Evolutionary conservation across 2,888 invertebrate genomes (phyloP).

Genomic region (Yponomeuta cagnagella): DNA sequence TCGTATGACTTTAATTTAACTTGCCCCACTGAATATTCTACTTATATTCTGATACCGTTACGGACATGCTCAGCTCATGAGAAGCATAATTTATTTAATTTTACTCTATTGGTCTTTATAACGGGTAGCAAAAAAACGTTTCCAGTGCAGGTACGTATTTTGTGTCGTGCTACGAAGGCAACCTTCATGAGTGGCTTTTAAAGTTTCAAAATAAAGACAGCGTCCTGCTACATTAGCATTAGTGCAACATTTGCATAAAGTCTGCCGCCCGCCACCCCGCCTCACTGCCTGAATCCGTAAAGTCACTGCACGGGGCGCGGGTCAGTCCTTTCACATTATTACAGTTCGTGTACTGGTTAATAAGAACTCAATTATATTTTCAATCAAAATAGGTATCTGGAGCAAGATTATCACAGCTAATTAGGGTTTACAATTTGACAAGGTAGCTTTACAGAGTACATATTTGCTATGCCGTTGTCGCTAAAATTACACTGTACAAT

Average conservation of each 20-base stretch:
- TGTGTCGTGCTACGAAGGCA: neutral
- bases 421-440: too few relatives aligned
- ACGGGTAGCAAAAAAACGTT: too few relatives aligned
- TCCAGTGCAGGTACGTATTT: too few relatives aligned
- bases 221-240: neutral
- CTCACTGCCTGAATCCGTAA: neutral
- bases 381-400: too few relatives aligned
- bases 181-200: neutral
- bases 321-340: neutral
- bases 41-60: constrained; percentile 31
- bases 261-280: neutral
- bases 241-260: neutral
- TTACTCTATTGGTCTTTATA: too few relatives aligned
- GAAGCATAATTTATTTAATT: neutral
- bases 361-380: neutral
- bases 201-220: neutral
- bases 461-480: too few relatives aligned
- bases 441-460: too few relatives aligned
- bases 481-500: too few relatives aligned
- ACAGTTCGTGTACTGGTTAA: neutral
- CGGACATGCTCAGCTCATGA: constrained; percentile 16
- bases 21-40: constrained; percentile 62
- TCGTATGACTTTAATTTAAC: constrained; percentile 71
- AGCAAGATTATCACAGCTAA: too few relatives aligned
- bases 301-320: neutral